Evolutionary conservation across 2,113 vertebrate genomes (phyloP), one percentile per base, ranked within the genome.

Genomic region (Nothocercus julius): DNA sequence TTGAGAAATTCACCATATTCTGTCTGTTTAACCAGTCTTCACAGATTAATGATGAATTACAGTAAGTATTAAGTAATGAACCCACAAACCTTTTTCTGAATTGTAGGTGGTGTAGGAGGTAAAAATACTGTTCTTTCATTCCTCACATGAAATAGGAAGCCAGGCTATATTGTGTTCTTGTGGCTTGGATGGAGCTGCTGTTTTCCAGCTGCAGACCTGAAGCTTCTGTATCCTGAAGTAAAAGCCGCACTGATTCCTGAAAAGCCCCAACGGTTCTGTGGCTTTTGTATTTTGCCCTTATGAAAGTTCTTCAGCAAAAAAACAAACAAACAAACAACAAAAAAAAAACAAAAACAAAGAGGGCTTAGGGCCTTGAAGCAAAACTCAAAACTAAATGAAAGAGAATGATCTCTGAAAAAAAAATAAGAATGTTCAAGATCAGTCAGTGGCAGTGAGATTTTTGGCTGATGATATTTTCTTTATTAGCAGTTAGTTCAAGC

Each of bases 381-480:
- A 51, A 34, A 30, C 4, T 8, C 5, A 70, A 51, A 34, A 30
- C 4, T 8, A 6, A 61, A 5, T 9, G 19, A 72, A 75, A 13
- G 49, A 77, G 24, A 83, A 85, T 27, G 9, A 8, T 17, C 20
- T 24, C 38, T 85, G 62, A 7, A 64, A 73, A 94, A 92, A 92
- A 20, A 87, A 13, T 3, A 90, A 64, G 90, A 74, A 11, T n/a
- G 1, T 20, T 76, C 20, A 62, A 28, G 36, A 22, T 38, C 19
- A 38, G 6, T 34, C 53, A 24, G 11, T 40, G 18, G 32, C 5
- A 44, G 14, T 66, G 54, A 77, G 19, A 72, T 5, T 64, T 49
- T 30, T 56, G 56, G 32, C 21, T 17, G 40, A 20, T 51, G 28
- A 9, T 0, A 0, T 22, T 11, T 27, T 17, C 32, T 86, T 72